phyloP scores from a whole-genome alignment of 2,888 invertebrate species.

The Leucophenga montana region DNA sequence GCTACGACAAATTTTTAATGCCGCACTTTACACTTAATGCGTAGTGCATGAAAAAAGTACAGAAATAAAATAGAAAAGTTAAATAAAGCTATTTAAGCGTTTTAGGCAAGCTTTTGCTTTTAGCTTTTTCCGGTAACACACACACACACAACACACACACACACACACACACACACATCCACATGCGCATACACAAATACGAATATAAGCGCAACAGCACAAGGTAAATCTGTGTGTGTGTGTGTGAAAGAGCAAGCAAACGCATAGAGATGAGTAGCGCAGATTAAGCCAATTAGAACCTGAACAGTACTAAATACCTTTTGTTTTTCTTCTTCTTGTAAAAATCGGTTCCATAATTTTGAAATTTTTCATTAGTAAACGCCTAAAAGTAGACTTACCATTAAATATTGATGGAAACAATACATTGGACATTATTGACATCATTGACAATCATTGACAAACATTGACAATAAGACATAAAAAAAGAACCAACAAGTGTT shows the following conservation, averaged over 20 bases:
- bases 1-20: too few species aligned
- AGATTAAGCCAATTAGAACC: slow-evolving; percentile 12
- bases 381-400: neutral
- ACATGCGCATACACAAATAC: neutral
- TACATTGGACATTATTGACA: neutral
- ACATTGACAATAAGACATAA: neutral
- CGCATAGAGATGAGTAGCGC: neutral
- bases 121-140: neutral
- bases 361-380: neutral
- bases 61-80: too few species aligned
- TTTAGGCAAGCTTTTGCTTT: too few species aligned
- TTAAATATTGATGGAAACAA: too few species aligned
- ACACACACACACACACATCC: neutral
- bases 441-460: slow-evolving; percentile 8
- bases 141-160: neutral
- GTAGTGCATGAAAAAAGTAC: too few species aligned
- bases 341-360: neutral
- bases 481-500: neutral
- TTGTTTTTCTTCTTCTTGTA: neutral
- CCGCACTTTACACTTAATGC: too few species aligned
- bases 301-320: slow-evolving; percentile 36
- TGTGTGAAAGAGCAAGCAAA: neutral
- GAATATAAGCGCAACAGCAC: neutral
- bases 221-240: neutral
- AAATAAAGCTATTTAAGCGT: too few species aligned